These are phyloP conservation scores for Leistus spinibarbis DNA, from an alignment of 2,888 invertebrate species.

Conservation along the genomic window DNA sequence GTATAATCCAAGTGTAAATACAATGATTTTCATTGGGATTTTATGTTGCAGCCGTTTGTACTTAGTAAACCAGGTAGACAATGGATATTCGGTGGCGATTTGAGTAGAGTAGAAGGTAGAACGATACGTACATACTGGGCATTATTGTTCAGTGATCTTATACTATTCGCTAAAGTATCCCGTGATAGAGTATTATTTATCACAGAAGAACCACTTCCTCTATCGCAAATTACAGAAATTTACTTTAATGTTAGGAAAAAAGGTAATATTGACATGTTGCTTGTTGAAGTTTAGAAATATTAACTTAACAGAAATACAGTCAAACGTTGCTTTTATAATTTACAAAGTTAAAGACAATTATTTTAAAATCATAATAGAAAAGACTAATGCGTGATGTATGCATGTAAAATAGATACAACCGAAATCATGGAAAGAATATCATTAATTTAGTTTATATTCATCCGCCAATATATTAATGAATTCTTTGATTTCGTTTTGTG, in stretches of 20 bases:
- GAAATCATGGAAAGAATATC: no score
- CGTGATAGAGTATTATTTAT: constrained; percentile 86
- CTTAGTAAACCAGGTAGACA: constrained; percentile 82
- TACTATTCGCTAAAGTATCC: constrained; percentile 85
- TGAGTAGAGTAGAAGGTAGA: constrained; percentile 82
- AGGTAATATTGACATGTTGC: constrained; percentile 63
- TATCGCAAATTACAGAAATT: constrained; percentile 79
- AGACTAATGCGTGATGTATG: no score
- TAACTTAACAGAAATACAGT: no score
- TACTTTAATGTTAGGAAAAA: constrained; percentile 86
- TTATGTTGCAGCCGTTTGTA: constrained; percentile 71
- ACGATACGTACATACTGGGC: constrained; percentile 86
- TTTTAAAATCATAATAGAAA: no score
- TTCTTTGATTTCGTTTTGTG: constrained; percentile 41
- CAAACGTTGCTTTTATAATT: no score
- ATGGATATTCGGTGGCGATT: constrained; percentile 88
- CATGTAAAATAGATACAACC: no score
- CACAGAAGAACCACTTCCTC: constrained; percentile 82
- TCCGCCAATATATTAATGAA: neutral
- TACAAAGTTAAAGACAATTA: no score
- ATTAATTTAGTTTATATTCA: neutral
- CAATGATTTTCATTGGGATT: neutral
- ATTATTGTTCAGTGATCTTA: constrained; percentile 80
- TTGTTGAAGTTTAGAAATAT: no score
- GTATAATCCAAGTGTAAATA: neutral